Percentiles rank a stretch among this genome's conserved stretches.
Evolutionary conservation across 2,888 invertebrate genomes (phyloP).

Genomic region (Eutolmus rufibarbis): DNA sequence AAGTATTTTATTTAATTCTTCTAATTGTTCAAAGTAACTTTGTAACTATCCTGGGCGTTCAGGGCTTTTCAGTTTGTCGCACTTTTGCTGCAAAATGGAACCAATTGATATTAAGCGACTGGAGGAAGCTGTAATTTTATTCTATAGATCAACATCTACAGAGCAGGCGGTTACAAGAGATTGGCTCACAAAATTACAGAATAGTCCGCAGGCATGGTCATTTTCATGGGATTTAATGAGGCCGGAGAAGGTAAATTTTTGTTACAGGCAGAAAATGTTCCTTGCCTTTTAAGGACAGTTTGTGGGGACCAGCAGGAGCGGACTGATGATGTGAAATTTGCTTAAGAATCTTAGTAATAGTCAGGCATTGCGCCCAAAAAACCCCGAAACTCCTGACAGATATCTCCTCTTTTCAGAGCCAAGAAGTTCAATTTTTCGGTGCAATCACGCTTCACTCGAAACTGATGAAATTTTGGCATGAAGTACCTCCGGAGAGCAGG

Average conservation of each 20-base stretch:
- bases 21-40: neutral
- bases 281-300: neutral
- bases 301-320: neutral
- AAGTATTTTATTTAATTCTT: neutral
- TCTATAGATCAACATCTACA: slow-evolving; percentile 63
- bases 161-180: slow-evolving; percentile 82
- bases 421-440: slow-evolving; percentile 93
- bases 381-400: neutral
- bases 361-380: too few species aligned
- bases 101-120: slow-evolving; percentile 58
- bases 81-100: slow-evolving; percentile 51
- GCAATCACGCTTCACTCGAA: slow-evolving; percentile 90
- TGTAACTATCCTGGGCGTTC: neutral
- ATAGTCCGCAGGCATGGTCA: slow-evolving; percentile 88
- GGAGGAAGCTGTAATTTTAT: slow-evolving; percentile 61
- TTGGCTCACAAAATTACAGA: slow-evolving; percentile 86
- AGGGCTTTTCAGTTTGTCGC: neutral
- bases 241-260: slow-evolving; percentile 73
- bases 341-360: too few species aligned
- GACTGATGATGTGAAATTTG: too few species aligned
- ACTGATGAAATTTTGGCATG: slow-evolving; percentile 85
- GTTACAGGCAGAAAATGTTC: neutral
- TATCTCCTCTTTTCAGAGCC: slow-evolving; percentile 63
- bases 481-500: slow-evolving; percentile 82
- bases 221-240: slow-evolving; percentile 90